Evolutionary conservation across 1,140 invertebrate genomes (phyloP), one percentile per base, ranked within the genome.

Genomic region (Pristionchus pacificus): DNA sequence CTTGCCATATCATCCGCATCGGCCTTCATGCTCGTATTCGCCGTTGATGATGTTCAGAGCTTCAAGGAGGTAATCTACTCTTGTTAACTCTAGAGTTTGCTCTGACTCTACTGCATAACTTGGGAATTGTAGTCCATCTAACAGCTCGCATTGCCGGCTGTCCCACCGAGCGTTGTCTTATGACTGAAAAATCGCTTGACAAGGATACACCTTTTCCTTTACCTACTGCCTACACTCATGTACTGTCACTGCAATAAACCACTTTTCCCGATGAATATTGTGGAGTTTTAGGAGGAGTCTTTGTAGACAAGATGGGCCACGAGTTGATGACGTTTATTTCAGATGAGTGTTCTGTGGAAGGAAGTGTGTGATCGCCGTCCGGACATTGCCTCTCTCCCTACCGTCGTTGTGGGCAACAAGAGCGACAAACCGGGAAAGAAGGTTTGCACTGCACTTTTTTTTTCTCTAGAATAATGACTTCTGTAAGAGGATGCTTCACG

Each of bases 11-110:
- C 92, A 0, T 93, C 91, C 2, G 92, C 92, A 2, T 90, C 92
- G 84, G 93, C 92, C 10, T 95, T 95, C 82, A 88, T 94, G 49
- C 87, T 95, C 24, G 92, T 94, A 13, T 95, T 93, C 83, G 89
- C 91, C 15, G 89, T 91, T n/a, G 91, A 91, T 25, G 90, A 89
- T 60, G 78, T 79, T 27, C 74, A 79, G 29, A 80, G 78, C 33
- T 79, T 79, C 68, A 79, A 79, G 58, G 78, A 79, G 83, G 84
- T 78, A 29, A 63, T n/a, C n/a, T n/a, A n/a, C n/a, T n/a, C n/a
- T n/a, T n/a, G n/a, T n/a, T n/a, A n/a, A n/a, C n/a, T n/a, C n/a
- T n/a, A n/a, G n/a, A n/a, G n/a, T n/a, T n/a, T n/a, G n/a, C n/a
- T n/a, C n/a, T n/a, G n/a, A n/a, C n/a, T n/a, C n/a, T n/a, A n/a